Conservation (phyloP, 2,797 vertebrate genomes). For the Aotus griseimembra region DNA sequence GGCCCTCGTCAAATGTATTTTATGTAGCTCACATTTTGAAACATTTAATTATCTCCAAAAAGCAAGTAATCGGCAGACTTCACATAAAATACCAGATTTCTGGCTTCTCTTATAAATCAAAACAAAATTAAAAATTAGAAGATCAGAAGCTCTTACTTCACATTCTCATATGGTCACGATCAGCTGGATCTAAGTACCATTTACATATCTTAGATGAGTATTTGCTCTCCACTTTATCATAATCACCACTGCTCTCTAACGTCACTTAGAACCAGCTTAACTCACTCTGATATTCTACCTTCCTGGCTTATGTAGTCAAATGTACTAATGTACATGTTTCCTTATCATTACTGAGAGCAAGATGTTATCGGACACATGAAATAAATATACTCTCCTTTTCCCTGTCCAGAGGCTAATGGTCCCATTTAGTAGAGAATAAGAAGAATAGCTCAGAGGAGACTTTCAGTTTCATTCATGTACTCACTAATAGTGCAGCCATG, state of each 20-base stretch:
- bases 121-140: neutral
- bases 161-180: neutral
- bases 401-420: neutral
- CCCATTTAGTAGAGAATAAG: neutral
- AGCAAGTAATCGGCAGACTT: neutral
- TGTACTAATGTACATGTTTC: neutral
- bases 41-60: neutral
- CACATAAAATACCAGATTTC: neutral
- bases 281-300: neutral
- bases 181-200: neutral
- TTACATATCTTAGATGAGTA: neutral
- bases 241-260: neutral
- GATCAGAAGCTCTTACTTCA: neutral
- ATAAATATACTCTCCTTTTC: neutral
- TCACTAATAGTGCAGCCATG: neutral
- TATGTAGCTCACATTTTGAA: neutral
- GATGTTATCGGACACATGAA: neutral
- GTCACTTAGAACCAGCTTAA: neutral
- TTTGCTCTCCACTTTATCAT: neutral
- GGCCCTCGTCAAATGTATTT: neutral
- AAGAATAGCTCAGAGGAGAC: neutral
- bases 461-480: neutral
- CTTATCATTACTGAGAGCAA: neutral
- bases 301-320: neutral
- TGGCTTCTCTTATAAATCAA: neutral